Conservation (phyloP, 2,888 invertebrate genomes). For the Branchinecta sandiegonensis region DNA sequence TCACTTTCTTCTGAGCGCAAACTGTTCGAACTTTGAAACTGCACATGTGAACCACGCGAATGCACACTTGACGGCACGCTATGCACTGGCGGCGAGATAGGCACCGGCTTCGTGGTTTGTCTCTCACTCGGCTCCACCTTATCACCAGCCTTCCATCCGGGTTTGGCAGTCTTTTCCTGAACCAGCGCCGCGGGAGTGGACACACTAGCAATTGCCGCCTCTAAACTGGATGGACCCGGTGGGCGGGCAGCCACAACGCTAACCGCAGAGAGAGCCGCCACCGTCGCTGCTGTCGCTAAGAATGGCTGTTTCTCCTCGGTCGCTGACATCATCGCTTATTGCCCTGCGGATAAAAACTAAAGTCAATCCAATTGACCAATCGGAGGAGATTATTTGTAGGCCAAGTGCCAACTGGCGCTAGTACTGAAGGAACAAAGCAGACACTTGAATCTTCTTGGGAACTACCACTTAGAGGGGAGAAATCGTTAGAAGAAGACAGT, state of each 20-base stretch:
- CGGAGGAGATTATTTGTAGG: background rate
- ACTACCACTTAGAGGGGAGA: too few relatives aligned
- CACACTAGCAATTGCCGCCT: constrained; percentile 7
- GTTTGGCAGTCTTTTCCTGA: constrained; percentile 4
- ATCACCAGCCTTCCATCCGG: constrained; percentile 13
- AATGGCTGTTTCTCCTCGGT: constrained; percentile 9
- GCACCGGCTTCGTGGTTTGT: background rate
- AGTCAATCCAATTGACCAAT: background rate
- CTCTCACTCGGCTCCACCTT: constrained; percentile 15
- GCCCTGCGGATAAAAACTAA: constrained; percentile 4
- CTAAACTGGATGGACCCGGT: constrained; percentile 8
- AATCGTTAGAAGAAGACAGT: too few relatives aligned
- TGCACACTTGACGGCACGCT: constrained; percentile 14
- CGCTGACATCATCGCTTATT: constrained; percentile 6
- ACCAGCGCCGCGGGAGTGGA: background rate
- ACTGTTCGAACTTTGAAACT: constrained; percentile 3
- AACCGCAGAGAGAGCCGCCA: constrained; percentile 2
- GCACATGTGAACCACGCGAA: constrained; percentile 14
- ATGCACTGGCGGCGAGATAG: background rate
- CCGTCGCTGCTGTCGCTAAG: constrained; percentile 6
- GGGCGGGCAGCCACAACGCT: constrained; percentile 14
- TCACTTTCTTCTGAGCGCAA: constrained; percentile 13
- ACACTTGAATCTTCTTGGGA: too few relatives aligned
- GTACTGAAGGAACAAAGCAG: too few relatives aligned
- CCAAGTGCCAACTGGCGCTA: background rate